phyloP scores from a whole-genome alignment of 2,113 vertebrate species.

The Gadus macrocephalus region DNA sequence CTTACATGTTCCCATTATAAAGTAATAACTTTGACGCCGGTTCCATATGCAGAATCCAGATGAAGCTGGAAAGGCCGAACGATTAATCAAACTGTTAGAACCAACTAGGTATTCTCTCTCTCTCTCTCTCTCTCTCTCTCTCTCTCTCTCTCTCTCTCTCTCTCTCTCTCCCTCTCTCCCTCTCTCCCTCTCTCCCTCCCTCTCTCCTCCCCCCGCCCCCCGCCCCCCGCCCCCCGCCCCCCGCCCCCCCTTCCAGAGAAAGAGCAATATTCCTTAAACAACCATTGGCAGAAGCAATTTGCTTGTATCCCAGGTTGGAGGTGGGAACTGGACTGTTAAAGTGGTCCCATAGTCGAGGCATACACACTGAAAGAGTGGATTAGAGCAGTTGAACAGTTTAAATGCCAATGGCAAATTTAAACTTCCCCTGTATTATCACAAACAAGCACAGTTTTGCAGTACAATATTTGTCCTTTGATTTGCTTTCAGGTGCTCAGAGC shows the following conservation, averaged over 20 bases:
- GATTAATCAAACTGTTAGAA: constrained; percentile 50
- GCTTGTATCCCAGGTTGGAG: neutral
- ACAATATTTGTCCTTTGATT: too few species aligned
- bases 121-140: too few species aligned
- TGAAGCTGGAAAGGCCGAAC: constrained; percentile 21
- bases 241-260: constrained; percentile 5
- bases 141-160: too few species aligned
- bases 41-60: constrained; percentile 42
- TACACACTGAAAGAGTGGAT: neutral
- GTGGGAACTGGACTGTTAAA: neutral
- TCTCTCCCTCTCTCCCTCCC: too few species aligned
- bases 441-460: too few species aligned
- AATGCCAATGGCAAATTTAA: neutral
- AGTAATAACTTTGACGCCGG: constrained; percentile 54
- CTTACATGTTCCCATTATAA: constrained; percentile 61
- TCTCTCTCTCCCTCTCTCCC: too few species aligned
- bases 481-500: too few species aligned
- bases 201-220: too few species aligned
- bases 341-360: neutral
- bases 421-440: neutral
- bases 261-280: constrained; percentile 43
- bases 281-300: constrained; percentile 7
- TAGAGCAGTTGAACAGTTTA: constrained; percentile 5
- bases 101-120: constrained; percentile 24
- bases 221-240: too few species aligned